These are phyloP conservation scores for Cancer borealis DNA, from an alignment of 2,888 invertebrate genomes.

Conservation along the genomic window DNA sequence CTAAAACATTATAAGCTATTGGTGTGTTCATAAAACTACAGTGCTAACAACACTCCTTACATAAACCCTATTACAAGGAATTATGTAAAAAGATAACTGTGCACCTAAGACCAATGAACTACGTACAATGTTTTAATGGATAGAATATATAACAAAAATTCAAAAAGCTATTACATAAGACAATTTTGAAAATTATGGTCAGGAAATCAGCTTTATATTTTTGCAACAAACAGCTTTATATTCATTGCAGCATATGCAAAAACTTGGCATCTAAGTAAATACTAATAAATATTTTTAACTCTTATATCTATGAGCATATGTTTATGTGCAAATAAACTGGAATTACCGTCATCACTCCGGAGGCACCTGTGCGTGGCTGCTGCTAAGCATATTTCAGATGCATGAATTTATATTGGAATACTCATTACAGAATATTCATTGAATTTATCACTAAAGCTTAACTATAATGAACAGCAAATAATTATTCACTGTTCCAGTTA, in stretches of 20 bases:
- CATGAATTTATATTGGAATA: background rate
- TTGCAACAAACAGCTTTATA: background rate
- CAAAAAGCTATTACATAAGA: background rate
- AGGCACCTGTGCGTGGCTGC: conserved; percentile 29
- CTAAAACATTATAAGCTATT: background rate
- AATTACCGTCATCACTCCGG: conserved; percentile 47
- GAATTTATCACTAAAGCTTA: background rate
- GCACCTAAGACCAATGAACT: background rate
- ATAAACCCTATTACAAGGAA: background rate
- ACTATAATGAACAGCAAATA: background rate
- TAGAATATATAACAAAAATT: background rate
- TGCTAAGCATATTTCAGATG: conserved; percentile 11
- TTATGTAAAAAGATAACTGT: background rate
- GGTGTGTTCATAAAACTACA: background rate
- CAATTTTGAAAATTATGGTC: background rate
- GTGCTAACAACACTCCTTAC: background rate
- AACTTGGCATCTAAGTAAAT: conserved; percentile 26
- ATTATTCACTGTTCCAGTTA: background rate
- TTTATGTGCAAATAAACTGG: background rate
- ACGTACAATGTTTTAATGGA: background rate
- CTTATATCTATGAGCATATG: background rate
- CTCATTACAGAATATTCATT: background rate
- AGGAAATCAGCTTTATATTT: background rate
- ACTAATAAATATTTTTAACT: background rate
- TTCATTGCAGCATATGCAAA: background rate